Evolutionary conservation across 2,797 vertebrate species (phyloP), one percentile per base, ranked within the genome.

Genomic region (Rhinatrema bivittatum): DNA sequence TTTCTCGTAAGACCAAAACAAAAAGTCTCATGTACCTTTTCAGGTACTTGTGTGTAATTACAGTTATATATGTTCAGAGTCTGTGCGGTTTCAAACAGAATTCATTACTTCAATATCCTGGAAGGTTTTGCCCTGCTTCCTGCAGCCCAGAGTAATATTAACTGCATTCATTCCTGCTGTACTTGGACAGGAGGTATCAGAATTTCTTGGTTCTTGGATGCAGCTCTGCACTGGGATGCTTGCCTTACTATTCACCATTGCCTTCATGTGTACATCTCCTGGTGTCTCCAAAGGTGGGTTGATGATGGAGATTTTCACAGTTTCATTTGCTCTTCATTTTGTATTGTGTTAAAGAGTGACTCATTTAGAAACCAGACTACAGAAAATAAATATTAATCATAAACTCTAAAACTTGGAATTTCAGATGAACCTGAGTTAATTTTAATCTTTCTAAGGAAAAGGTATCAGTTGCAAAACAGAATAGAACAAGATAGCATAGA

Each of bases 1-100:
- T 77, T 83, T 84, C 77, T 81, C 53, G 73, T 79, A 75, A 84
- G 79, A 74, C 73, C 82, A 86, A 84, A 84, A 86, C 76, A 86
- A 78, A 66, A n/a, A 76, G 56, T 48, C 59, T 64, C 65, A 20
- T 37, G 46, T 42, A 58, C 62, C 66, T 66, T n/a, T 74, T 79
- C 62, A 74, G 59, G 63, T 63, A 57, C 51, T 53, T 28, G 60
- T 61, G 37, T 51, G 47, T 43, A 47, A 47, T 32, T 54, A 38
- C 58, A 46, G 42, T 52, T 78, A 79, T 64, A 58, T 35, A 71
- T 57, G 74, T 70, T 76, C 59, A 42, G 55, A 56, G 45, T 61
- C 70, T 73, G 63, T 76, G 70, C 79, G 70, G 79, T 68, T 74
- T 76, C 70, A 76, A 71, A 72, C 58, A 60, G 52, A 65, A 65